Percentiles rank a stretch among this genome's conserved stretches.
Conservation (phyloP, 2,888 invertebrate genomes). For the Scaptomyza reducta region DNA sequence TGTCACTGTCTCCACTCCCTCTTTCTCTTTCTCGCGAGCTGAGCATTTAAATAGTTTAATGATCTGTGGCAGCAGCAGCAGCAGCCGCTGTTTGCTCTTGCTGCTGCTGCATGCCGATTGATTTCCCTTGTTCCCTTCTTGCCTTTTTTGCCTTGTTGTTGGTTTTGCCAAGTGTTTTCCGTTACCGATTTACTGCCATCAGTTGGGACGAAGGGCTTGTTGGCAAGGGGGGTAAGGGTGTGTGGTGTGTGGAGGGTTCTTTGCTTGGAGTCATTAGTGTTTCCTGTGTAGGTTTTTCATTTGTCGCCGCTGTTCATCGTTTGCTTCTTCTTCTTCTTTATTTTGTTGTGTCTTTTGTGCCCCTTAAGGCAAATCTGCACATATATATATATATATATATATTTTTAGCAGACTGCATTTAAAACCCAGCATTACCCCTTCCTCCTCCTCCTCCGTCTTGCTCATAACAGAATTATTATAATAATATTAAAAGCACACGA, state of each 20-base stretch:
- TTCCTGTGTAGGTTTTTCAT: slow-evolving; percentile 77
- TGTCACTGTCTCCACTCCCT: slow-evolving; percentile 14
- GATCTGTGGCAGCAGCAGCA: slow-evolving; percentile 59
- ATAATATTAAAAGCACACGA: slow-evolving; percentile 30
- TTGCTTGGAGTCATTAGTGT: slow-evolving; percentile 72
- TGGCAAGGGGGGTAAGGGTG: not conserved
- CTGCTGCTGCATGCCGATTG: slow-evolving; percentile 40
- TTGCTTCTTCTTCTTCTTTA: slow-evolving; percentile 23
- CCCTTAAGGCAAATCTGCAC: slow-evolving; percentile 44
- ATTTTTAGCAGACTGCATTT: slow-evolving; percentile 60
- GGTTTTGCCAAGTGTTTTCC: slow-evolving; percentile 25
- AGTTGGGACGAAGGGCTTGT: not conserved
- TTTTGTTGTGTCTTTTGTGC: slow-evolving; percentile 15
- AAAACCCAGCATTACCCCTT: slow-evolving; percentile 19
- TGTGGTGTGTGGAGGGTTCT: slow-evolving; percentile 12
- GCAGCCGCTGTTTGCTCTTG: slow-evolving; percentile 16
- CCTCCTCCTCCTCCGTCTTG: not conserved
- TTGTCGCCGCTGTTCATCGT: slow-evolving; percentile 65
- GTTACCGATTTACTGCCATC: slow-evolving; percentile 44
- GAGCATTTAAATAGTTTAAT: slow-evolving; percentile 78
- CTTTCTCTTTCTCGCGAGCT: slow-evolving; percentile 7
- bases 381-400: slow-evolving; percentile 46
- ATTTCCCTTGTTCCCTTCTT: slow-evolving; percentile 45
- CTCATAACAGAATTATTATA: not conserved
- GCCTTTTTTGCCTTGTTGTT: not conserved